These are phyloP conservation scores for Diadophis punctatus DNA, from an alignment of 2,113 vertebrate genomes.

Conservation along the genomic window DNA sequence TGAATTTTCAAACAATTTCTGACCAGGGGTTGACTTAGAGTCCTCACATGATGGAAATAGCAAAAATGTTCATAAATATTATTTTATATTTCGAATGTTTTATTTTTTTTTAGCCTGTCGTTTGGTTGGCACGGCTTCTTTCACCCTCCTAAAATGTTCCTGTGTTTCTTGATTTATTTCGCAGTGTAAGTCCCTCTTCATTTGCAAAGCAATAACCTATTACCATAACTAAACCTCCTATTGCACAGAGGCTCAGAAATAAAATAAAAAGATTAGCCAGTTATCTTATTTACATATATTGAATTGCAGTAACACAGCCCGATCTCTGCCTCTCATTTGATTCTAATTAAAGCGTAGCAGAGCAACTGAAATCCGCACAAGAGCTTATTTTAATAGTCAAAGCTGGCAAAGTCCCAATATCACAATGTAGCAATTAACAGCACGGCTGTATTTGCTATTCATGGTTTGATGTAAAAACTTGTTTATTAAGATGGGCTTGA, in stretches of 20 bases:
- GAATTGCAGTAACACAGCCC: slow-evolving; percentile 87
- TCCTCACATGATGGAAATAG: not conserved
- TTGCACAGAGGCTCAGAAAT: slow-evolving; percentile 80
- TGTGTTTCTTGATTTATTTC: slow-evolving; percentile 77
- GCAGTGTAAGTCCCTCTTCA: slow-evolving; percentile 75
- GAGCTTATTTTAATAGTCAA: slow-evolving; percentile 92
- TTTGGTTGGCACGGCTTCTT: slow-evolving; percentile 56
- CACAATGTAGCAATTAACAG: slow-evolving; percentile 95
- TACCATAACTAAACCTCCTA: slow-evolving; percentile 81
- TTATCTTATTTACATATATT: slow-evolving; percentile 87
- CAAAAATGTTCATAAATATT: not conserved
- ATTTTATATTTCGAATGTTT: not conserved
- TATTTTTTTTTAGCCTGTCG: slow-evolving; percentile 22
- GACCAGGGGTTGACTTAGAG: not conserved
- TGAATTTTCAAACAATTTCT: not conserved
- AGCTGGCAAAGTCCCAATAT: slow-evolving; percentile 96
- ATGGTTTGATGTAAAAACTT: slow-evolving; percentile 98
- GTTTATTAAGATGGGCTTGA: slow-evolving; percentile 99
- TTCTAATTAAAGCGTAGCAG: slow-evolving; percentile 92
- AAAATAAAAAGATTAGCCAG: slow-evolving; percentile 88
- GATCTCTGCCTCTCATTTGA: slow-evolving; percentile 89
- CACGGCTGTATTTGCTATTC: slow-evolving; percentile 97
- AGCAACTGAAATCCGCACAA: slow-evolving; percentile 92
- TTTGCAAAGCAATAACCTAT: slow-evolving; percentile 82
- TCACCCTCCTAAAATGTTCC: slow-evolving; percentile 69